Evolutionary conservation across 1,140 invertebrate genomes (phyloP).

Genomic region (Oncopodura yosiiana): DNA sequence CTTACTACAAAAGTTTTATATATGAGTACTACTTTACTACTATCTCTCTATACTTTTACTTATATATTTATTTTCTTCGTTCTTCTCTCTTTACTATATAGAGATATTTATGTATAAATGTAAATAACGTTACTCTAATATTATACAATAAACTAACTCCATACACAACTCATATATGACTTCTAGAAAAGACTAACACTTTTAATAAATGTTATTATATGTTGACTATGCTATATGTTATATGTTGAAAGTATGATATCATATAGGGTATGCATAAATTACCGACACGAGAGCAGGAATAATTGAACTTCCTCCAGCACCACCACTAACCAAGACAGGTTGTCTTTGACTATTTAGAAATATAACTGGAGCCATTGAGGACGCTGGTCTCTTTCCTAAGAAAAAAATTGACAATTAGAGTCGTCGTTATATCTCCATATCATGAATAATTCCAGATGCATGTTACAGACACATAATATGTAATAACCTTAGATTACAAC

Average conservation of each 20-base stretch:
- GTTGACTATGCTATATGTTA: too few species aligned
- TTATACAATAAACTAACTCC: background rate
- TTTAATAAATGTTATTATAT: too few species aligned
- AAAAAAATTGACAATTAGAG: background rate
- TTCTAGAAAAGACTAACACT: too few species aligned
- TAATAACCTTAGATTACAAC: background rate
- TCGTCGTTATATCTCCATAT: background rate
- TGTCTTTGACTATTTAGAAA: conserved; percentile 61
- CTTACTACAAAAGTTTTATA: too few species aligned
- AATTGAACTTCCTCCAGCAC: conserved; percentile 83
- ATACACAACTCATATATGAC: background rate
- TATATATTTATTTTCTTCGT: too few species aligned
- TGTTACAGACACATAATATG: background rate
- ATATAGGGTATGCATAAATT: conserved; percentile 36
- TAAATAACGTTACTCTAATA: too few species aligned
- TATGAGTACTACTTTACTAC: too few species aligned
- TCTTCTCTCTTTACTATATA: too few species aligned
- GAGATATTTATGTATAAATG: too few species aligned
- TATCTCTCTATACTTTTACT: too few species aligned
- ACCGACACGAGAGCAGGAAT: conserved; percentile 70
- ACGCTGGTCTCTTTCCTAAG: conserved; percentile 72
- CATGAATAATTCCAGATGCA: background rate
- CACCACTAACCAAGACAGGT: conserved; percentile 71
- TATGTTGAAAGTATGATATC: background rate
- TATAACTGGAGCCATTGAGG: conserved; percentile 84